Evolutionary conservation across 2,888 invertebrate species (phyloP).

Genomic region (Pterostichus madidus): DNA sequence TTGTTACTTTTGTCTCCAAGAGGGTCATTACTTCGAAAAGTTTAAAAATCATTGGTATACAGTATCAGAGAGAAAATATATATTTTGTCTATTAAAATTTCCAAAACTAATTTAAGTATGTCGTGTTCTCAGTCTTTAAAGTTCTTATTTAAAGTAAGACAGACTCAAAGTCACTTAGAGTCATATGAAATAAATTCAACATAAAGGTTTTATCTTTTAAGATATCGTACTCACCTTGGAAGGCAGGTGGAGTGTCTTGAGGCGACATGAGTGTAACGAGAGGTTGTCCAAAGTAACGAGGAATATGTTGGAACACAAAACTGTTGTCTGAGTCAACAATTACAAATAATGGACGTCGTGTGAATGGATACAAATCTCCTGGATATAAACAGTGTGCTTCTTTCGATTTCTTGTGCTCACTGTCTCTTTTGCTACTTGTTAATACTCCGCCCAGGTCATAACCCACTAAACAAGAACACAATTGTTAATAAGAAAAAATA

Average conservation of each 20-base stretch:
- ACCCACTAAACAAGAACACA: constrained; percentile 81
- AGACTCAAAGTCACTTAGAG: too few relatives aligned
- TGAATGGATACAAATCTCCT: constrained; percentile 95
- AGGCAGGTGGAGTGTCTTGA: constrained; percentile 90
- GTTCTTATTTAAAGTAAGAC: too few relatives aligned
- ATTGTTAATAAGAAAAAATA: neutral
- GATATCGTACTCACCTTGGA: constrained; percentile 82
- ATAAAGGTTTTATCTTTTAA: too few relatives aligned
- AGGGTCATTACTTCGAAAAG: too few relatives aligned
- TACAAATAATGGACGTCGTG: constrained; percentile 94
- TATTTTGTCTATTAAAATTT: too few relatives aligned
- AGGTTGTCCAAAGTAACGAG: constrained; percentile 94
- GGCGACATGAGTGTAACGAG: constrained; percentile 96
- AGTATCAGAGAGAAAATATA: too few relatives aligned
- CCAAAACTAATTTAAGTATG: too few relatives aligned
- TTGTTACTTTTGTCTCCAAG: too few relatives aligned
- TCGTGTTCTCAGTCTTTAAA: too few relatives aligned
- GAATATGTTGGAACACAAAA: constrained; percentile 94
- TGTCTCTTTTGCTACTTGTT: constrained; percentile 92
- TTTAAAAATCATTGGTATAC: too few relatives aligned
- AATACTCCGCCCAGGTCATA: constrained; percentile 95
- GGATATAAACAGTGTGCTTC: constrained; percentile 92
- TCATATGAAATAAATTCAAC: too few relatives aligned
- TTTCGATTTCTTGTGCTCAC: constrained; percentile 80
- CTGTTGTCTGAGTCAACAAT: constrained; percentile 98